These are phyloP conservation scores for Cebus imitator DNA, from an alignment of 2,113 vertebrate genomes.

Conservation along the genomic window DNA sequence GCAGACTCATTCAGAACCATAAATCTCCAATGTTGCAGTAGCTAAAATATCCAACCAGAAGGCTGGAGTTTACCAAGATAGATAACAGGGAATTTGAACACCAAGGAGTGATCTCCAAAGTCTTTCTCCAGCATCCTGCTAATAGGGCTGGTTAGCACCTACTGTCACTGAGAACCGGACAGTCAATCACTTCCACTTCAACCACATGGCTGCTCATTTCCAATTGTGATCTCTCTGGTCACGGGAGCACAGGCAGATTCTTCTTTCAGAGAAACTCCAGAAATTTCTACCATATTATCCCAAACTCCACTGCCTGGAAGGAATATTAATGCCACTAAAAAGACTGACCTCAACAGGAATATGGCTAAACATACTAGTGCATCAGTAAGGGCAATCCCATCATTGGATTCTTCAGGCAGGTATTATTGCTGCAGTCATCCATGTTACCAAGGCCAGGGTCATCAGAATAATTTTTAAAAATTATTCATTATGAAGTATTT, in stretches of 20 bases:
- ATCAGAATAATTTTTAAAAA: not conserved
- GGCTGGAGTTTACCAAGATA: fast-evolving
- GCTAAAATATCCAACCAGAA: not conserved
- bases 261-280: not conserved
- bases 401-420: not conserved
- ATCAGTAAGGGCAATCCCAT: not conserved
- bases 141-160: not conserved
- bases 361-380: not conserved
- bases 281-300: not conserved
- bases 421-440: not conserved
- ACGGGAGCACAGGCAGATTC: not conserved
- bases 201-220: not conserved
- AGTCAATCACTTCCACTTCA: not conserved
- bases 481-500: not conserved
- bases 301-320: not conserved
- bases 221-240: not conserved
- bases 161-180: fast-evolving
- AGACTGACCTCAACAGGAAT: not conserved
- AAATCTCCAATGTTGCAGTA: not conserved
- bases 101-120: not conserved
- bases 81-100: not conserved
- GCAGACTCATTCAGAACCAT: not conserved
- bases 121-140: no score
- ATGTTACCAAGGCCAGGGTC: not conserved
- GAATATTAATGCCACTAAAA: not conserved